Percentiles rank a stretch among this genome's conserved stretches.
Conservation (phyloP, 2,888 invertebrate genomes). For the Dioctria rufipes region DNA sequence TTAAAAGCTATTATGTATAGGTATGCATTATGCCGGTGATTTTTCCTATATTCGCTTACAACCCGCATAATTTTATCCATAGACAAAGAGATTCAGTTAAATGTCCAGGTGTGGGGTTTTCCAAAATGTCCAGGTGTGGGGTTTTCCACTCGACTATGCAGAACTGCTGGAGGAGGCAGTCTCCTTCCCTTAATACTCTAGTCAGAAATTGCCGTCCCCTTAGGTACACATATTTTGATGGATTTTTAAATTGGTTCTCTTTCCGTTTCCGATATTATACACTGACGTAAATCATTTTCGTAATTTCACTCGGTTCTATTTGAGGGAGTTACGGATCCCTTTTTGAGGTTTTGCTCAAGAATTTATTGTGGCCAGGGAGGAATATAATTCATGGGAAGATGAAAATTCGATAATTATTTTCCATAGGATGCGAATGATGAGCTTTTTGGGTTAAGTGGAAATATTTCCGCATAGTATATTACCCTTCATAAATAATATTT, state of each 20-base stretch:
- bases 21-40: slow-evolving; percentile 48
- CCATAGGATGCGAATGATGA: not conserved
- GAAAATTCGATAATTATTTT: slow-evolving; percentile 45
- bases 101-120: slow-evolving; percentile 29
- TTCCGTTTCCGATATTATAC: slow-evolving; percentile 32
- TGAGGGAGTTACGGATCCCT: slow-evolving; percentile 40
- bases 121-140: slow-evolving; percentile 28
- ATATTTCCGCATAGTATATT: not conserved
- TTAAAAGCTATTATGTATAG: slow-evolving; percentile 45
- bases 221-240: slow-evolving; percentile 49
- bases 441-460: not conserved
- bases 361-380: slow-evolving; percentile 38
- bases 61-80: not conserved
- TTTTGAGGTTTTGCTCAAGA: slow-evolving; percentile 44
- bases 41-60: slow-evolving; percentile 5
- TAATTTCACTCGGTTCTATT: slow-evolving; percentile 50
- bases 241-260: slow-evolving; percentile 55
- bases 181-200: not conserved
- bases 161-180: not conserved
- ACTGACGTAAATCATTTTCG: slow-evolving; percentile 54
- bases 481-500: too few relatives aligned
- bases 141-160: not conserved
- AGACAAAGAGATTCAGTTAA: slow-evolving; percentile 41
- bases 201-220: slow-evolving; percentile 32
- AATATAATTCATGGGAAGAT: slow-evolving; percentile 27